Evolutionary conservation across 1,140 invertebrate species (phyloP), one percentile per base, ranked within the genome.

Genomic region (Prorops nasuta): DNA sequence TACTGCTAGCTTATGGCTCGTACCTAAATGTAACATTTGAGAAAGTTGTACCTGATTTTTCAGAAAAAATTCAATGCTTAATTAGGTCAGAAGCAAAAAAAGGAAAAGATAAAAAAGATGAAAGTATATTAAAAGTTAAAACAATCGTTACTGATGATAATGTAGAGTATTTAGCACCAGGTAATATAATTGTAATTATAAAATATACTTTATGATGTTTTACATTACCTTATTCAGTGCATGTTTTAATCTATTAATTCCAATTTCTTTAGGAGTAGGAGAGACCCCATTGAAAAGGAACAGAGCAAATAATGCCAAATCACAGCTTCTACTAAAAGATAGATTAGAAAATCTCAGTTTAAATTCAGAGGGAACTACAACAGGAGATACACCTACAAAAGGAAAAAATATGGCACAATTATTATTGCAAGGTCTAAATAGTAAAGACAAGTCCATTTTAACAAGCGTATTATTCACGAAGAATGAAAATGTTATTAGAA

Each of bases 351-450:
- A 90, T 72, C 71, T 92, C 20, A 81, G 82, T 35, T 64, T 84
- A 46, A 78, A 77, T 59, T 66, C 71, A 39, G 76, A 79, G 44
- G 68, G 80, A 12, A 77, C 78, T 46, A 70, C 77, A 2, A 72
- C 80, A 3, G 72, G 73, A 3, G 70, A 77, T 7, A 67, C 69
- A 24, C 73, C 72, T 24, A 58, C 71, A 1, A 74, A 84, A 49
- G 80, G 81, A 53, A 81, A 76, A 42, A 90, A 89, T 71, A 80
- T 89, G 53, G 83, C 85, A 0, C 87, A 90, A 52, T 74, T 91
- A 18, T 64, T 92, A 1, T 78, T 90, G 40, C 86, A 92, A 77
- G 88, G 86, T 1, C 72, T 92, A 28, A 87, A 88, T 54, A 91
- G 88, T 58, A 87, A 88, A 63, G 87, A 92, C 64, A 81, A 80